Conservation (phyloP, 2,113 vertebrate species). For the Myotis lucifugus region DNA sequence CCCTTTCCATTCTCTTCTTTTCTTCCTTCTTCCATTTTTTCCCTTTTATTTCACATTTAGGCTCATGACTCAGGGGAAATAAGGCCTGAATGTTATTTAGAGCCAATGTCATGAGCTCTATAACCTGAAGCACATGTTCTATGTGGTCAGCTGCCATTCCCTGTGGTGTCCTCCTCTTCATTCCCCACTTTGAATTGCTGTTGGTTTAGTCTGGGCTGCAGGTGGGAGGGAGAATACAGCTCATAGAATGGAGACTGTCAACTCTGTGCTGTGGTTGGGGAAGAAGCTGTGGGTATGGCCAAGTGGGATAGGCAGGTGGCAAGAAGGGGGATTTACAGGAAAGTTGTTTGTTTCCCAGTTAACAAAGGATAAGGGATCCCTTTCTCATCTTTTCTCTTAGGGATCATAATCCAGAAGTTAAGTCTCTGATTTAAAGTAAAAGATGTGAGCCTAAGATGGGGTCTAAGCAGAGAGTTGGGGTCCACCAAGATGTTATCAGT, state of each 20-base stretch:
- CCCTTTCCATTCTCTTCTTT: background rate
- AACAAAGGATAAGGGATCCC: rapidly evolving
- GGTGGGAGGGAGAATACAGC: rapidly evolving
- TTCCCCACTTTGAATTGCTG: background rate
- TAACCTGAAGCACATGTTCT: background rate
- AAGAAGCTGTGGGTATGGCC: background rate
- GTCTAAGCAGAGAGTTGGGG: background rate
- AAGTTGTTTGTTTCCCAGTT: background rate
- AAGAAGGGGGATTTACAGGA: background rate
- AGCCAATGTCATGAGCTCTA: background rate
- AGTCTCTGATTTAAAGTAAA: background rate
- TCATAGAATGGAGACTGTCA: rapidly evolving
- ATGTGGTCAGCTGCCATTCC: background rate
- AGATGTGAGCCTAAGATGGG: background rate
- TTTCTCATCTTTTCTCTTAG: background rate
- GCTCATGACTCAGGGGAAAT: background rate
- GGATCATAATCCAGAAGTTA: background rate
- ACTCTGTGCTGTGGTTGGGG: rapidly evolving
- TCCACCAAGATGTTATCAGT: background rate
- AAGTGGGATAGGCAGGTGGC: rapidly evolving
- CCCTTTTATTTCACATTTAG: background rate
- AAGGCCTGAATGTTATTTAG: background rate
- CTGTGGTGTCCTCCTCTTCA: rapidly evolving
- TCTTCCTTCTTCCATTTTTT: background rate
- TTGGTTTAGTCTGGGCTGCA: too few relatives aligned